A percentile compares a stretch with the other conserved stretches of the same genome.
phyloP scores from a whole-genome alignment of 2,888 invertebrate genomes.

The Hemaris fuciformis region DNA sequence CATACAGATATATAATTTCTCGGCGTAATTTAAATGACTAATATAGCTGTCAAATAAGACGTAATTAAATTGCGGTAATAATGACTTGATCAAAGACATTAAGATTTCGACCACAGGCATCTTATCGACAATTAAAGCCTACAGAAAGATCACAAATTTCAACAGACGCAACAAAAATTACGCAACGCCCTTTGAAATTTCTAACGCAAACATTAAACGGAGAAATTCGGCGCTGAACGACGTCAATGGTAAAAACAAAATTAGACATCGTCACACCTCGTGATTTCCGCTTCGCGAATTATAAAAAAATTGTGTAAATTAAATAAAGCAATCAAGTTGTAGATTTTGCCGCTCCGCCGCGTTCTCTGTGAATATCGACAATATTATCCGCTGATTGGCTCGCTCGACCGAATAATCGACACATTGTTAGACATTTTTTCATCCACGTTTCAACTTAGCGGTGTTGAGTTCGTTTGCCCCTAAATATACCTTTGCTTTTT shows the following conservation, averaged over 20 bases:
- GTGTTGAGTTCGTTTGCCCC: constrained; percentile 65
- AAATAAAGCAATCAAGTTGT: constrained; percentile 71
- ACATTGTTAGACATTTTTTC: constrained; percentile 54
- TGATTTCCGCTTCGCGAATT: constrained; percentile 38
- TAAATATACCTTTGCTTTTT: constrained; percentile 51
- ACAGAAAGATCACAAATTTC: not conserved
- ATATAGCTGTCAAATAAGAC: too few relatives aligned
- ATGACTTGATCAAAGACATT: too few relatives aligned
- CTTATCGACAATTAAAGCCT: too few relatives aligned
- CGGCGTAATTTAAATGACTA: too few relatives aligned
- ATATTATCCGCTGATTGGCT: constrained; percentile 54
- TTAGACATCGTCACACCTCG: constrained; percentile 39
- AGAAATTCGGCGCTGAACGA: constrained; percentile 35
- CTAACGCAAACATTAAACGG: constrained; percentile 15
- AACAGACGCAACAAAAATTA: not conserved
- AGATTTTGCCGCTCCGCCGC: constrained; percentile 52
- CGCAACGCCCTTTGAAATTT: not conserved
- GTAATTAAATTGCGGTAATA: too few relatives aligned
- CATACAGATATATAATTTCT: too few relatives aligned
- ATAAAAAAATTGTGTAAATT: constrained; percentile 61
- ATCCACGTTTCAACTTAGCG: constrained; percentile 59
- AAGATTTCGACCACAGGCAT: too few relatives aligned
- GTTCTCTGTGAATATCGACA: constrained; percentile 48
- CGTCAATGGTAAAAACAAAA: constrained; percentile 40
- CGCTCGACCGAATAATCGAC: constrained; percentile 56